Conservation (phyloP, 2,797 vertebrate genomes). For the Lutjanus argentimaculatus region DNA sequence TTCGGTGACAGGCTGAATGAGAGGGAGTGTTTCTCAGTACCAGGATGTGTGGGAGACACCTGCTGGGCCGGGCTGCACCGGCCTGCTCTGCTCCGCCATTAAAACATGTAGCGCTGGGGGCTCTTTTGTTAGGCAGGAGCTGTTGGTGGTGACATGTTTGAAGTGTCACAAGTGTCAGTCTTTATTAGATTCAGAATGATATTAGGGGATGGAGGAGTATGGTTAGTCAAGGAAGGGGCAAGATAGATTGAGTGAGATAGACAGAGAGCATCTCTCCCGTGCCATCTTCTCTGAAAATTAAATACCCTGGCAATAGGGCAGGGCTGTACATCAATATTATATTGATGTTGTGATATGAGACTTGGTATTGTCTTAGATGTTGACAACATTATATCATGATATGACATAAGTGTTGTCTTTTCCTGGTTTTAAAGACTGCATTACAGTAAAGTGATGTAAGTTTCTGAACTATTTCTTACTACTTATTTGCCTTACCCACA, state of each 20-base stretch:
- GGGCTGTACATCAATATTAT: too few species aligned
- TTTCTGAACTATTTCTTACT: too few species aligned
- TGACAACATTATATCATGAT: too few species aligned
- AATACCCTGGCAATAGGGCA: too few species aligned
- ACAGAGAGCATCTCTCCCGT: slow-evolving; percentile 21
- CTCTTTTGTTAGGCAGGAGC: slow-evolving; percentile 90
- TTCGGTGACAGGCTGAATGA: slow-evolving; percentile 93
- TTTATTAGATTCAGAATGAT: slow-evolving; percentile 91
- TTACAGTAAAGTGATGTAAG: too few species aligned
- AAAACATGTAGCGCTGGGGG: slow-evolving; percentile 88
- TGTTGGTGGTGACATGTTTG: slow-evolving; percentile 92
- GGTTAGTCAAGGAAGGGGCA: slow-evolving; percentile 43
- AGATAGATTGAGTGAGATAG: slow-evolving; percentile 42
- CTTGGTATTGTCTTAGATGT: too few species aligned
- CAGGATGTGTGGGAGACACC: slow-evolving; percentile 93
- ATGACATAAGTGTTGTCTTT: too few species aligned
- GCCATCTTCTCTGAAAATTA: slow-evolving; percentile 47
- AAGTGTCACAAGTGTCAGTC: slow-evolving; percentile 94
- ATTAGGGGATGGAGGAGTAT: slow-evolving; percentile 68
- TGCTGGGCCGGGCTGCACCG: slow-evolving; percentile 93
- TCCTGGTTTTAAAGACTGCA: too few species aligned
- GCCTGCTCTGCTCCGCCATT: slow-evolving; percentile 88
- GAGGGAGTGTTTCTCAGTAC: slow-evolving; percentile 92
- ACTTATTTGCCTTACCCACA: too few species aligned
- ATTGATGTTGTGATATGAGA: too few species aligned